Percentiles rank a stretch among this genome's conserved stretches.
phyloP scores from a whole-genome alignment of 35 echinoderm and acorn worm species.

The Stichopus chloronotus region DNA sequence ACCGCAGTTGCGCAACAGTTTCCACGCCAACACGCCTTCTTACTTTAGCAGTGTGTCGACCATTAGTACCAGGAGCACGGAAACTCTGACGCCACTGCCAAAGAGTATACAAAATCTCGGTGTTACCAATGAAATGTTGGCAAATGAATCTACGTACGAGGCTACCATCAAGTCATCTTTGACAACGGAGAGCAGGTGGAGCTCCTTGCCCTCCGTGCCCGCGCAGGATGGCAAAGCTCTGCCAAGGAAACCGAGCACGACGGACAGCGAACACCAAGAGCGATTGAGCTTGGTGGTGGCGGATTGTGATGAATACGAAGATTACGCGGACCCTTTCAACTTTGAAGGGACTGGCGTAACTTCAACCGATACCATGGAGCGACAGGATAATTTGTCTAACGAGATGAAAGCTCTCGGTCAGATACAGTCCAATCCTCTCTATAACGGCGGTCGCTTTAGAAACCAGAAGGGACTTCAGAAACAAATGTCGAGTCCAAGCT shows the following conservation, averaged over 20 bases:
- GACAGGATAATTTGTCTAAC: constrained; percentile 24
- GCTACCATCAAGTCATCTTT: constrained; percentile 41
- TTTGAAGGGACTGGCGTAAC: neutral
- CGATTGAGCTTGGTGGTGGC: constrained; percentile 41
- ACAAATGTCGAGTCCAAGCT: constrained; percentile 42
- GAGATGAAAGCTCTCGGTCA: constrained; percentile 9
- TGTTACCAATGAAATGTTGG: constrained; percentile 56
- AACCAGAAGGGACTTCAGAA: constrained; percentile 12
- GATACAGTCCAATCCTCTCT: constrained; percentile 33
- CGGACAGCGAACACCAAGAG: neutral
- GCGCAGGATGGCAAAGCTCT: neutral
- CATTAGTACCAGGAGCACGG: constrained; percentile 28
- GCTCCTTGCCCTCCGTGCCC: constrained; percentile 45
- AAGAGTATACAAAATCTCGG: constrained; percentile 57
- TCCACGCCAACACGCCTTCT: constrained; percentile 31
- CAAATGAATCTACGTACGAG: constrained; percentile 39
- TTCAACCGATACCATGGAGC: constrained; percentile 3
- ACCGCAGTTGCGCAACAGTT: constrained; percentile 50
- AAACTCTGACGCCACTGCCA: constrained; percentile 42
- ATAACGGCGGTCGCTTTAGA: neutral
- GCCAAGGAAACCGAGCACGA: constrained; percentile 7
- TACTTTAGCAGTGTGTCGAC: constrained; percentile 52
- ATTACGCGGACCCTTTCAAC: constrained; percentile 46
- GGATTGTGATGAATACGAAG: constrained; percentile 49
- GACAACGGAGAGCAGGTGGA: constrained; percentile 17